Evolutionary conservation across 2,113 vertebrate species (phyloP).

Genomic region (Brienomyrus brachyistius): DNA sequence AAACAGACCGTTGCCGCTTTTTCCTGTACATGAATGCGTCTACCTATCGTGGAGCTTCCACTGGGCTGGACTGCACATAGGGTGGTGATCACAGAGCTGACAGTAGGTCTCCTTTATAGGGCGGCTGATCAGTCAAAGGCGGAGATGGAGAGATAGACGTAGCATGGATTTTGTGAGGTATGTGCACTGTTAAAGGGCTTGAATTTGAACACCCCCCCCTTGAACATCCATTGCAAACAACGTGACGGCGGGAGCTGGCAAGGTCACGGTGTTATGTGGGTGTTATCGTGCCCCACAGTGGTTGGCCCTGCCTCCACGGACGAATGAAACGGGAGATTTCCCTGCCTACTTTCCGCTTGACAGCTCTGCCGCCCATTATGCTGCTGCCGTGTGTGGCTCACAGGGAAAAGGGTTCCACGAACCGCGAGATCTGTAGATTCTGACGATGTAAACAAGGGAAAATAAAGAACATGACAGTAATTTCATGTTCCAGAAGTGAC

Average conservation of each 20-base stretch:
- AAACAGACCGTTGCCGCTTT: neutral
- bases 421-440: neutral
- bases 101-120: neutral
- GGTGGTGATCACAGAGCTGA: neutral
- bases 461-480: constrained; percentile 36
- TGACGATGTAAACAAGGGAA: constrained; percentile 1
- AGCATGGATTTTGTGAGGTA: neutral
- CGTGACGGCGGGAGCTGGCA: neutral
- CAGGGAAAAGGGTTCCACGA: neutral
- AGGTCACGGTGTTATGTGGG: neutral
- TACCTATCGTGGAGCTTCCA: neutral
- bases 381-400: neutral
- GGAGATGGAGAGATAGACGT: neutral
- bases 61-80: neutral
- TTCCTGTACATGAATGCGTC: neutral
- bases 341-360: neutral
- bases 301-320: neutral
- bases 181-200: neutral
- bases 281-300: neutral
- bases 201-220: neutral
- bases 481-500: constrained; percentile 43
- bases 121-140: neutral
- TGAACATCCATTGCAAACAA: neutral
- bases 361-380: neutral
- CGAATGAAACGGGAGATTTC: neutral